phyloP scores from a whole-genome alignment of 1,140 invertebrate species.

The Drosophila melanica region DNA sequence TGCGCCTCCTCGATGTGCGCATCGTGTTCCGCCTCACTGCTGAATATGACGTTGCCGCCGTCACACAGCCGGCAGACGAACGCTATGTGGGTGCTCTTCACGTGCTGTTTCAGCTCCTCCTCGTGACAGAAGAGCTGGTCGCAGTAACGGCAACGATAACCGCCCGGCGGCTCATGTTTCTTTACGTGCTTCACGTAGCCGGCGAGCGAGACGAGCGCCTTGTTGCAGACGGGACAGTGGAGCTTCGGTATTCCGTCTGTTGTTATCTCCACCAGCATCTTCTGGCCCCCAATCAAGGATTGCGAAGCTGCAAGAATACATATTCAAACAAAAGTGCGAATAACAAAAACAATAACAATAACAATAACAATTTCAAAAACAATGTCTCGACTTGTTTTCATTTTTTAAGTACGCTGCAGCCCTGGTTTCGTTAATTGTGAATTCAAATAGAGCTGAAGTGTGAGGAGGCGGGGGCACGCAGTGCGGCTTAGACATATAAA shows the following conservation, averaged over 20 bases:
- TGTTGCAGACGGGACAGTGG: conserved; percentile 78
- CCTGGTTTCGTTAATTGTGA: conserved; percentile 34
- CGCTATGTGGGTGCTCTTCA: conserved; percentile 45
- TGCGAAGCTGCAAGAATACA: conserved; percentile 14
- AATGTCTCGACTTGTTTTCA: neutral
- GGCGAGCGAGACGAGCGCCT: conserved; percentile 69
- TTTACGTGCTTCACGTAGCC: conserved; percentile 82
- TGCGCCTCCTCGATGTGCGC: conserved; percentile 39
- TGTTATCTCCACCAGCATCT: conserved; percentile 76
- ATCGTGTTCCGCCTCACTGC: conserved; percentile 30
- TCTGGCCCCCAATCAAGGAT: conserved; percentile 20
- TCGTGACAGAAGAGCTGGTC: conserved; percentile 64
- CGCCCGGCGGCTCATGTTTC: conserved; percentile 80
- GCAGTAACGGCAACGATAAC: conserved; percentile 74
- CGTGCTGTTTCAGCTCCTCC: conserved; percentile 69
- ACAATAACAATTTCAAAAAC: neutral
- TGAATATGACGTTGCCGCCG: conserved; percentile 18
- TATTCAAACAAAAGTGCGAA: neutral
- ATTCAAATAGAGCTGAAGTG: neutral
- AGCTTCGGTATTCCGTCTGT: conserved; percentile 78
- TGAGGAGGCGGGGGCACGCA: conserved; percentile 13
- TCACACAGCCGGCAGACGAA: conserved; percentile 35
- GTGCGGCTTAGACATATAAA: conserved; percentile 32
- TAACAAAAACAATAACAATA: neutral
- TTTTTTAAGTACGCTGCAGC: conserved; percentile 6